Evolutionary conservation across 2,797 vertebrate genomes (phyloP).

Genomic region (Bufotes viridis): DNA sequence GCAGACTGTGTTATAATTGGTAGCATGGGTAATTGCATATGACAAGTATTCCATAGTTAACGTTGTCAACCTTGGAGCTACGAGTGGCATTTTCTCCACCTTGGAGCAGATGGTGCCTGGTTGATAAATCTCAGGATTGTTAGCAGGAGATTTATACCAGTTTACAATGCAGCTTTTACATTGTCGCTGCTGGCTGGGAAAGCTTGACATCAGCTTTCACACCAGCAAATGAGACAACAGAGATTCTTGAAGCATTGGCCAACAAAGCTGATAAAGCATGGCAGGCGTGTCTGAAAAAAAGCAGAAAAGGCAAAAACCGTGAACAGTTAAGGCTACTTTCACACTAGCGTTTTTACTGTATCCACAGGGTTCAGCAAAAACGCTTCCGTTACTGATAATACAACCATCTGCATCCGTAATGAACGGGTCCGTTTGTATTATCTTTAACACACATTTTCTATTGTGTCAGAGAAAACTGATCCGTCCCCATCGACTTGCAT

Average conservation of each 20-base stretch:
- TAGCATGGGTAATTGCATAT: background rate
- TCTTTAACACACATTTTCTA: no score
- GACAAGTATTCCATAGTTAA: slow-evolving; percentile 3
- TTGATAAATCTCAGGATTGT: background rate
- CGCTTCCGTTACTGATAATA: no score
- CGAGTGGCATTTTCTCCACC: background rate
- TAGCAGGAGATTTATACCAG: background rate
- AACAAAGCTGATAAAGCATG: background rate
- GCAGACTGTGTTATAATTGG: background rate
- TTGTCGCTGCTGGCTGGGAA: background rate
- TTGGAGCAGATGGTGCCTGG: background rate
- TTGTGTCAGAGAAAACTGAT: no score
- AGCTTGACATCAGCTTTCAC: background rate
- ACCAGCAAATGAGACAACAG: background rate
- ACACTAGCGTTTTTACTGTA: no score
- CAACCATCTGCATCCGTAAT: no score
- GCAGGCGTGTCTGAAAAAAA: background rate
- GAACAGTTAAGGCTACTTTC: no score
- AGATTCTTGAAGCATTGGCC: background rate
- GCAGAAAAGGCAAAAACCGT: background rate
- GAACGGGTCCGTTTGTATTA: no score
- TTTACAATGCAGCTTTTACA: background rate
- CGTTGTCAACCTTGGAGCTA: background rate
- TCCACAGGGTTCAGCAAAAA: no score
- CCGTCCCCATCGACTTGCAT: no score